Base-by-base conservation (phyloP, 1,140 invertebrate genomes). In the Heliconius himera region DNA sequence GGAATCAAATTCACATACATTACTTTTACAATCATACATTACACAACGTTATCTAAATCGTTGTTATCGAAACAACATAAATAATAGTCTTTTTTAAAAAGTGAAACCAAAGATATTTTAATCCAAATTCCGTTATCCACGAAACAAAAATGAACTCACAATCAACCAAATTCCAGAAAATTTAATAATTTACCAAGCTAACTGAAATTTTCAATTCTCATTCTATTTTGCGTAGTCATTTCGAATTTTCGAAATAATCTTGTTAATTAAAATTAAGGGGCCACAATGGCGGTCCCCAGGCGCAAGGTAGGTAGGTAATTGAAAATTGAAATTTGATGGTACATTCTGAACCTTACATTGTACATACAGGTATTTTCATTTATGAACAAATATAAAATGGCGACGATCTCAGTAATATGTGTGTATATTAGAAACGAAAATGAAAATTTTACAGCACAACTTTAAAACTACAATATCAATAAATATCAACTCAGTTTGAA, bases 181-280 rank as follows among this genome's bases (percentile, higher is more conserved):
- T n/a, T 66, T 16, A 26, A 66, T 66, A 66, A 66, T 66, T 66
- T 66, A 66, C 13, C 8, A 26, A 66, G 11, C 26, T 11, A 22
- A 56, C 54, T 22, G 8, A 66, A 66, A 66, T 66, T 66, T 66
- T 66, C 11, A 66, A 60, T 66, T 5, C 9, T 29, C 22, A 29
- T 66, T 29, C 11, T 29, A 29, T 29, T 66, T 66, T 66, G 60
- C 60, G 60, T 66, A 66, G 22, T 66, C 60, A 16, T n/a, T 66
- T 66, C 11, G 60, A 66, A 66, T 66, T 66, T 66, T 66, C 26
- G 11, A 66, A 66, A 29, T 66, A 66, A 66, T 66, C 60, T 66
- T 66, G 60, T 66, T 66, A 66, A 66, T 66, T 66, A 66, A 66
- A 66, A 66, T 66, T 66, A 66, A 29, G 60, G 60, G 60, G 60